Base-by-base conservation (phyloP, 2,888 invertebrate species). In the Dilophus febrilis region DNA sequence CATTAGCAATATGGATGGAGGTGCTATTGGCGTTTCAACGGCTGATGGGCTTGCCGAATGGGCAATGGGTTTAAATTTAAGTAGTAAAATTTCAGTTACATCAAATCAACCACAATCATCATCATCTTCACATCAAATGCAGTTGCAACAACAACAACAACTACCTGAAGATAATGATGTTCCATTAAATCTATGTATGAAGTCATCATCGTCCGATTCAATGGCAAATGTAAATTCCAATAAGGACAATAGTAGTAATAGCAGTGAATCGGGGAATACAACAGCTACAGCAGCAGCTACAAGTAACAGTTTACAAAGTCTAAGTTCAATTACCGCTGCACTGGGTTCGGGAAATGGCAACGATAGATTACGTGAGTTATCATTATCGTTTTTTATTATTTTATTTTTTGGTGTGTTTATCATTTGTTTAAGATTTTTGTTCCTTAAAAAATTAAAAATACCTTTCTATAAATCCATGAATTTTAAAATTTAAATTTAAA, bases 181-280 rank as follows among this genome's bases (percentile, higher is more conserved):
- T 2, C 87, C 87, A 0, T 68, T 87, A 17, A 87, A 87, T 63
- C 70, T 87, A 14, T 86, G 84, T 2, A 67, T 86, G 47, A 87
- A 87, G 59, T 80, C 83, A 1, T 59, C 49, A 42, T 56, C 56
- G 45, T 61, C 60, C 43, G n/a, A n/a, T n/a, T 50, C 47, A 28
- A 55, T 37, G 31, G 35, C 39, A 26, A 37, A 42, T 34, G 27
- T 34, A 19, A 42, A 40, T 47, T 44, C 27, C 37, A 40, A 19
- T 34, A 46, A 49, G 45, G 48, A 22, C 22, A 22, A 22, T 22
- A 22, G 5, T 6, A 22, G 8, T 22, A 8, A 22, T 22, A 41
- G 30, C 6, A 14, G 12, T 17, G 47, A 44, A 50, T 50, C 43
- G 50, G 52, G 40, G 28, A 29, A 42, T n/a, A 43, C 37, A 33